Conservation (phyloP, 2,113 vertebrate species). For the Zapus hudsonius region DNA sequence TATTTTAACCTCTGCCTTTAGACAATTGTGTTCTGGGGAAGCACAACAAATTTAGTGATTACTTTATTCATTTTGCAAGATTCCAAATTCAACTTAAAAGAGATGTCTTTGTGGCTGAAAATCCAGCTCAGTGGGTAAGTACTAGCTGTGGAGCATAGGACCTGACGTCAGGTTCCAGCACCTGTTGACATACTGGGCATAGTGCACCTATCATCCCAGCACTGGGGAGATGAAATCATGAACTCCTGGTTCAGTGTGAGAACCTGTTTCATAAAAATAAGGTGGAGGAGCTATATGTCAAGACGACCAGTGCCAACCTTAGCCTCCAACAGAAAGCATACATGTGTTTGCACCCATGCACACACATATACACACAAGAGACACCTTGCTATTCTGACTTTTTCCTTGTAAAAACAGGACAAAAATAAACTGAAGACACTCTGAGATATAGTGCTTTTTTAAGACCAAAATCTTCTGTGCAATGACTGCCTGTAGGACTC, state of each 20-base stretch:
- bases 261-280: too few species aligned
- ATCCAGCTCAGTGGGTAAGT: too few species aligned
- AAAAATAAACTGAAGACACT: not conserved
- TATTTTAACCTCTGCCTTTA: not conserved
- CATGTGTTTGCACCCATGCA: too few species aligned
- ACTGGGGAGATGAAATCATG: too few species aligned
- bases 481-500: not conserved
- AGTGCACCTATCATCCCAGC: too few species aligned
- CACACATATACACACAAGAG: not conserved
- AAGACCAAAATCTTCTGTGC: not conserved
- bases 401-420: not conserved
- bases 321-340: too few species aligned
- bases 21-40: not conserved
- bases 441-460: not conserved
- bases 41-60: not conserved
- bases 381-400: not conserved
- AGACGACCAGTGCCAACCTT: too few species aligned
- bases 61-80: conserved; percentile 32
- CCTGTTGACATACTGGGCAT: too few species aligned
- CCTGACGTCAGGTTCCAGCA: too few species aligned
- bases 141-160: too few species aligned
- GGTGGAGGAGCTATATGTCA: too few species aligned
- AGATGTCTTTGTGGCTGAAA: not conserved
- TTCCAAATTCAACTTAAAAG: not conserved
- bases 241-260: too few species aligned